phyloP scores from a whole-genome alignment of 2,888 invertebrate genomes.

The Pyrrhia umbra region DNA sequence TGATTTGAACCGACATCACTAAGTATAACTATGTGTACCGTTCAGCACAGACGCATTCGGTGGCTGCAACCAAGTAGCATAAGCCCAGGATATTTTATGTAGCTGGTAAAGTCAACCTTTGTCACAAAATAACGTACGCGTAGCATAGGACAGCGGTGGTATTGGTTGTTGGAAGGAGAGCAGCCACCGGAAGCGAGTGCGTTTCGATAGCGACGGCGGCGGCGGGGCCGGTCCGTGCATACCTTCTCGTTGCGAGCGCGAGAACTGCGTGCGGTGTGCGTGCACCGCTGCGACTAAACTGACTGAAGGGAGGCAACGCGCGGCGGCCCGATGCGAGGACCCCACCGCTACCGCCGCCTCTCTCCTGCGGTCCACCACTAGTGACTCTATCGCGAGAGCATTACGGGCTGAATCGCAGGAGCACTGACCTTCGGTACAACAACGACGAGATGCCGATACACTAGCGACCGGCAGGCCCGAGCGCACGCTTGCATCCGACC shows the following conservation, averaged over 20 bases:
- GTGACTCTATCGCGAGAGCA: conserved; percentile 85
- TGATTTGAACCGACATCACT: conserved; percentile 56
- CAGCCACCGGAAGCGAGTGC: conserved; percentile 86
- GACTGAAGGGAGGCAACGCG: conserved; percentile 81
- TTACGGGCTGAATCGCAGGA: conserved; percentile 86
- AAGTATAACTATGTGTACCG: conserved; percentile 54
- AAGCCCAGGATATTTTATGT: conserved; percentile 39
- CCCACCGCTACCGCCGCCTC: conserved; percentile 85
- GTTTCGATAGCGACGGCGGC: conserved; percentile 66
- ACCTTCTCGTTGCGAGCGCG: conserved; percentile 89
- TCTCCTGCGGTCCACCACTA: conserved; percentile 83
- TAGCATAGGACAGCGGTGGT: conserved; percentile 36
- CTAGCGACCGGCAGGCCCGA: conserved; percentile 70
- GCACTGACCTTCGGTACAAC: conserved; percentile 85
- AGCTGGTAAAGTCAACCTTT: conserved; percentile 50
- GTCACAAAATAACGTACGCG: conserved; percentile 62
- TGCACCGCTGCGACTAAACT: conserved; percentile 89
- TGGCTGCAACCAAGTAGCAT: conserved; percentile 64
- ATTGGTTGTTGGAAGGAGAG: conserved; percentile 74
- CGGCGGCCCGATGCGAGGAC: conserved; percentile 78
- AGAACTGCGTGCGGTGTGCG: conserved; percentile 90
- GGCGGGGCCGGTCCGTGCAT: conserved; percentile 74
- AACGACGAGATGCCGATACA: conserved; percentile 69
- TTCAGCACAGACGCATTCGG: conserved; percentile 62
- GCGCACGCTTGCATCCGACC: conserved; percentile 74